phyloP scores from a whole-genome alignment of 2,113 vertebrate genomes.

The Chrysemys picta region DNA sequence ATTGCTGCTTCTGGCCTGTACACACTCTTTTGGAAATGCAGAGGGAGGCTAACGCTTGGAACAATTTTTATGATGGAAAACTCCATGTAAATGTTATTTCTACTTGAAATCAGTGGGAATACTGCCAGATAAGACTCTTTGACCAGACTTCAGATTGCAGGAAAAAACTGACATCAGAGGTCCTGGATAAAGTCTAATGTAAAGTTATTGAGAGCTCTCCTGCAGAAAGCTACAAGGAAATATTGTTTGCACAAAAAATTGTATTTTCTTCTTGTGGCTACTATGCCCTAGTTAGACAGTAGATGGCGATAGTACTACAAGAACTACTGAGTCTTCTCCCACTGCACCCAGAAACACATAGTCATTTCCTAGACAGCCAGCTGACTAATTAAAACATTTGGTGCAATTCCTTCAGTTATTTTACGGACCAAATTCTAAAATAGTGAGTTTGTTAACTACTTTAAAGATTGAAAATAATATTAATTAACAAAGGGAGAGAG shows the following conservation, averaged over 20 bases:
- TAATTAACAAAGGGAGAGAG: accelerated
- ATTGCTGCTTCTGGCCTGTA: not conserved
- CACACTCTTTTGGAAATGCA: not conserved
- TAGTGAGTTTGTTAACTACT: accelerated
- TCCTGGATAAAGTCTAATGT: accelerated
- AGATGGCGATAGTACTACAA: conserved; percentile 67
- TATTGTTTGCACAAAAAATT: accelerated
- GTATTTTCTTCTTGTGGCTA: not conserved
- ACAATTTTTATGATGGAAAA: not conserved
- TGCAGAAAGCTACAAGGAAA: accelerated
- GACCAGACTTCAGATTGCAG: accelerated
- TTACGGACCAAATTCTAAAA: not conserved
- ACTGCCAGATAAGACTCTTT: not conserved
- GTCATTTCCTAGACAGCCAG: not conserved
- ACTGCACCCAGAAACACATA: not conserved
- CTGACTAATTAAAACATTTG: not conserved
- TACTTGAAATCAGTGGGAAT: not conserved
- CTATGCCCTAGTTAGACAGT: not conserved
- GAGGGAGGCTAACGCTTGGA: not conserved
- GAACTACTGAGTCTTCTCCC: conserved; percentile 2
- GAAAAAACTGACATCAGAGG: not conserved
- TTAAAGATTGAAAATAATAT: accelerated
- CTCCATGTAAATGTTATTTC: conserved; percentile 44
- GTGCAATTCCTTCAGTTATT: not conserved
- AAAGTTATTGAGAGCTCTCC: accelerated